phyloP scores from a whole-genome alignment of 1,140 invertebrate genomes.

The Psix sp. region DNA sequence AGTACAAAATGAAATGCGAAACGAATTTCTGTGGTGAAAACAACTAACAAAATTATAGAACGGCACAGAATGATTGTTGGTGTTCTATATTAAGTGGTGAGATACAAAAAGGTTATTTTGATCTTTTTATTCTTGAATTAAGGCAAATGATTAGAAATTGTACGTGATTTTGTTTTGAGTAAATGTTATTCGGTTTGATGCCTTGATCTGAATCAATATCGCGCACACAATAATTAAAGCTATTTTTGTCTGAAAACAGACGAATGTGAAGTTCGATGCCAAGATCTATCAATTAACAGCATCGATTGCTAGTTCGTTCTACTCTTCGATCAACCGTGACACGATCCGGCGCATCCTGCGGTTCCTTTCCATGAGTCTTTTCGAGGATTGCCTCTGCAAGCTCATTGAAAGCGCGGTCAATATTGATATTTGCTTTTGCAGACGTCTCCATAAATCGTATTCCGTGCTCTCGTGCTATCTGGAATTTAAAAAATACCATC shows the following conservation, averaged over 20 bases:
- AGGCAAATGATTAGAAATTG: too few species aligned
- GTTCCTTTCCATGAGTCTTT: slow-evolving; percentile 85
- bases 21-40: too few species aligned
- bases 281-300: slow-evolving; percentile 69
- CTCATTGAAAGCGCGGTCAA: slow-evolving; percentile 97
- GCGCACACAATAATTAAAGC: slow-evolving; percentile 33
- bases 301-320: slow-evolving; percentile 74
- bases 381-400: slow-evolving; percentile 97
- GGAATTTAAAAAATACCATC: slow-evolving; percentile 63
- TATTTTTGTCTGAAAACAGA: slow-evolving; percentile 23
- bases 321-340: slow-evolving; percentile 81
- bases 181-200: slow-evolving; percentile 1
- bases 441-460: slow-evolving; percentile 99
- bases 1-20: too few species aligned
- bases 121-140: too few species aligned
- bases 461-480: slow-evolving; percentile 98
- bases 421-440: slow-evolving; percentile 98
- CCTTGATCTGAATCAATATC: slow-evolving; percentile 1
- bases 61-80: too few species aligned
- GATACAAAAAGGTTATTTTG: too few species aligned
- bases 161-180: too few species aligned
- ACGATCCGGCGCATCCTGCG: slow-evolving; percentile 82
- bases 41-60: too few species aligned
- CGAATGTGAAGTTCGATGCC: slow-evolving; percentile 16
- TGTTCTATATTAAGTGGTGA: too few species aligned